Conservation (phyloP, 2,797 vertebrate genomes). For the Tenualosa thibaudeaui region DNA sequence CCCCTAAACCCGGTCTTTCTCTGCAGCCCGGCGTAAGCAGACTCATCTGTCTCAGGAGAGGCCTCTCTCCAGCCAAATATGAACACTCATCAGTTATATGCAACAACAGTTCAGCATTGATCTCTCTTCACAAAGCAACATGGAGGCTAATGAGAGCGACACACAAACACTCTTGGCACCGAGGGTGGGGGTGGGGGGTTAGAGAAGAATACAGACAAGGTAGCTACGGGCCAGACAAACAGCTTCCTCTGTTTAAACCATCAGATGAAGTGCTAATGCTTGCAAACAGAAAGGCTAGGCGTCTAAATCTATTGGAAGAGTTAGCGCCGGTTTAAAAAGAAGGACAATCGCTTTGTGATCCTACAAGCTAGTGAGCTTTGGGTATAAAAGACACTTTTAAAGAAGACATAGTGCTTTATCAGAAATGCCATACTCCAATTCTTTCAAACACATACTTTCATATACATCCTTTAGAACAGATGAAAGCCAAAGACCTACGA, state of each 20-base stretch:
- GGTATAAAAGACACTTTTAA: neutral
- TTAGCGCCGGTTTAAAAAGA: neutral
- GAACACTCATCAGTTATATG: conserved; percentile 19
- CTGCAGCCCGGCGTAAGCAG: neutral
- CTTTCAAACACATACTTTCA: neutral
- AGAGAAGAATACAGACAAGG: neutral
- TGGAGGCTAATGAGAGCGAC: neutral
- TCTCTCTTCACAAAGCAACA: conserved; percentile 1
- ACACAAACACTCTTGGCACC: neutral
- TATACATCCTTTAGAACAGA: conserved; percentile 22
- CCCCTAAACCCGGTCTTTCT: neutral
- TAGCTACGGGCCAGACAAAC: neutral
- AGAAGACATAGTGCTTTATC: neutral
- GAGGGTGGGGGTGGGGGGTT: no score
- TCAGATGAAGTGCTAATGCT: neutral
- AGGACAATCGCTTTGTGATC: neutral
- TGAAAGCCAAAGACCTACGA: conserved; percentile 2
- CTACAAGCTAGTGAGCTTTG: neutral
- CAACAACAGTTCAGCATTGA: conserved; percentile 10
- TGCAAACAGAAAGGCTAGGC: neutral
- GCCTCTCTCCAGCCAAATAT: conserved; percentile 1
- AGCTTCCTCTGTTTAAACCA: neutral
- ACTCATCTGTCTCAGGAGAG: neutral
- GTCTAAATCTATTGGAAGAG: neutral
- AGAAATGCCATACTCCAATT: neutral